Evolutionary conservation across 2,888 invertebrate genomes (phyloP), one percentile per base, ranked within the genome.

Genomic region (Dione juno): DNA sequence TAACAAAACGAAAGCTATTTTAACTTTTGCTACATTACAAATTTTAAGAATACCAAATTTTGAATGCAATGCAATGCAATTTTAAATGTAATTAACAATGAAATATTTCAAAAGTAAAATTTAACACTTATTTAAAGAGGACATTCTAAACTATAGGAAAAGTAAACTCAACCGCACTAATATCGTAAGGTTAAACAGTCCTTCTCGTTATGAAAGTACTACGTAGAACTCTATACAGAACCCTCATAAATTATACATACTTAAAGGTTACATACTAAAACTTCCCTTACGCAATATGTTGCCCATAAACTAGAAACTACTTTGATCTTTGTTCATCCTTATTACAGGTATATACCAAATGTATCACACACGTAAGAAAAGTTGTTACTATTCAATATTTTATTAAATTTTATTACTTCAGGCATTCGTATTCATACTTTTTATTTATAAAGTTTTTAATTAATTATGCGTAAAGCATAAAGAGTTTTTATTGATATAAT

Each of bases 241-340:
- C 64, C 50, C 64, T 64, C 50, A 52, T 64, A 64, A 64, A 64
- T 64, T 64, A 64, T 64, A 14, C 48, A 50, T 64, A 64, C 48
- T 64, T 64, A 40, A 64, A 52, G 50, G 19, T 64, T 40, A 64
- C 19, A 50, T 16, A 61, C 45, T 45, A 48, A 40, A 64, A 50
- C 40, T 64, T 64, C 13, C 14, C 37, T 14, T 40, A 50, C 21
- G 37, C 50, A 64, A 40, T 5, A 52, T 64, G 40, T 48, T 48
- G 50, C 19, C 48, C 14, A 64, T 48, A 50, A 40, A 64, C 64
- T 64, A 40, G 8, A 9, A 64, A 52, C 50, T 52, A 64, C 64
- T 52, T 64, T 50, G 64, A 52, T 52, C 50, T 64, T 63, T 64
- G 19, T 50, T 64, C 64, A 19, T 37, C 50, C 40, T 16, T n/a